Percentiles rank a stretch among this genome's conserved stretches.
Evolutionary conservation across 1,140 invertebrate species (phyloP).

Genomic region (Caenorhabditis latens): DNA sequence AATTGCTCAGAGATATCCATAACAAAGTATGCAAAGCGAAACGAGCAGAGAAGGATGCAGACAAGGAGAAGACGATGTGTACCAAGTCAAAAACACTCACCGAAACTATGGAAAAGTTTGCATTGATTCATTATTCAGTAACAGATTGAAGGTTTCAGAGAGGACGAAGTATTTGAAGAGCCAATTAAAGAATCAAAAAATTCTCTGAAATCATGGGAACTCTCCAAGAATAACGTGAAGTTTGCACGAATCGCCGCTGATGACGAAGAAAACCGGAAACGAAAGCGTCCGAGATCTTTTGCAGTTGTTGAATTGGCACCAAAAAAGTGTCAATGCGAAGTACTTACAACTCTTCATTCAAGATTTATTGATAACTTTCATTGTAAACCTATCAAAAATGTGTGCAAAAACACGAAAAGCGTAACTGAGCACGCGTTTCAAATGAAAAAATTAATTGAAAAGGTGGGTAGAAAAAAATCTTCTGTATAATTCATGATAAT

Average conservation of each 20-base stretch:
- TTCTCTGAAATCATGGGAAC: conserved; percentile 5
- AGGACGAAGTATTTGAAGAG: conserved; percentile 15
- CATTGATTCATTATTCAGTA: not conserved
- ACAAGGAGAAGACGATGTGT: not conserved
- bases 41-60: not conserved
- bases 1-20: conserved; percentile 25
- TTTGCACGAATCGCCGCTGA: conserved; percentile 14
- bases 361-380: conserved; percentile 27
- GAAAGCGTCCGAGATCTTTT: conserved; percentile 36
- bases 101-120: conserved; percentile 33
- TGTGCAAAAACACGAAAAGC: not conserved
- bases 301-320: conserved; percentile 43
- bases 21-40: conserved; percentile 14
- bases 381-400: not conserved
- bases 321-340: conserved; percentile 35
- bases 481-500: too few species aligned
- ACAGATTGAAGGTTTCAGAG: not conserved
- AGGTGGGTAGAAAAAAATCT: not conserved
- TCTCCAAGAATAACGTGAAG: conserved; percentile 15
- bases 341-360: conserved; percentile 33
- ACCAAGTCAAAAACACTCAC: conserved; percentile 23
- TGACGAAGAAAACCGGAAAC: conserved; percentile 17
- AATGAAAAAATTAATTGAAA: conserved; percentile 38
- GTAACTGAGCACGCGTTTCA: conserved; percentile 36
- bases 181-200: not conserved